Evolutionary conservation across 2,888 invertebrate genomes (phyloP).

Genomic region (Glaucopsyche alexis): DNA sequence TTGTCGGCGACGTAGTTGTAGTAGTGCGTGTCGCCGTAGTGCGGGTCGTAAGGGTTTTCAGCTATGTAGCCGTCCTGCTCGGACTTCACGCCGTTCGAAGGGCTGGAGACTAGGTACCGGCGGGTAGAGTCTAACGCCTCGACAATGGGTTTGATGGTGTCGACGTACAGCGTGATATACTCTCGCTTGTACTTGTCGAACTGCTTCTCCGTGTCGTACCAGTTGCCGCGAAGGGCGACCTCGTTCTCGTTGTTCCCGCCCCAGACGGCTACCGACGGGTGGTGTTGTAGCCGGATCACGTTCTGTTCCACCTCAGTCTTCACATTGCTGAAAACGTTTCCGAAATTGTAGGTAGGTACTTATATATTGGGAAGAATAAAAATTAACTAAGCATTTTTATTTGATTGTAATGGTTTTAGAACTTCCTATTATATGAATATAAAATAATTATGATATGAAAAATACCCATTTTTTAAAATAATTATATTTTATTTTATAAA

Average conservation of each 20-base stretch:
- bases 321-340: slow-evolving; percentile 79
- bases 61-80: slow-evolving; percentile 89
- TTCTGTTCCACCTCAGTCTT: slow-evolving; percentile 88
- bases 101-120: slow-evolving; percentile 92
- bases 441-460: too few species aligned
- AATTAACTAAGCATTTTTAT: neutral
- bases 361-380: neutral
- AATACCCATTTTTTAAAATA: neutral
- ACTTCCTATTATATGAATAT: too few species aligned
- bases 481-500: neutral
- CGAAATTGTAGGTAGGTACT: neutral
- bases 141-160: slow-evolving; percentile 85
- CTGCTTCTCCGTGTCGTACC: slow-evolving; percentile 83
- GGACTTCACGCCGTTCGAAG: slow-evolving; percentile 90
- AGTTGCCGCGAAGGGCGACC: slow-evolving; percentile 89
- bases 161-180: slow-evolving; percentile 90
- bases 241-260: slow-evolving; percentile 99
- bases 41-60: slow-evolving; percentile 85
- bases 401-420: neutral
- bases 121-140: slow-evolving; percentile 81
- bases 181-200: slow-evolving; percentile 83
- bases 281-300: slow-evolving; percentile 89
- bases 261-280: slow-evolving; percentile 93
- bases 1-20: slow-evolving; percentile 91
- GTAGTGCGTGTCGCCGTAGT: slow-evolving; percentile 95